Evolutionary conservation across 2,113 vertebrate species (phyloP).

Genomic region (Epinephelus moara): DNA sequence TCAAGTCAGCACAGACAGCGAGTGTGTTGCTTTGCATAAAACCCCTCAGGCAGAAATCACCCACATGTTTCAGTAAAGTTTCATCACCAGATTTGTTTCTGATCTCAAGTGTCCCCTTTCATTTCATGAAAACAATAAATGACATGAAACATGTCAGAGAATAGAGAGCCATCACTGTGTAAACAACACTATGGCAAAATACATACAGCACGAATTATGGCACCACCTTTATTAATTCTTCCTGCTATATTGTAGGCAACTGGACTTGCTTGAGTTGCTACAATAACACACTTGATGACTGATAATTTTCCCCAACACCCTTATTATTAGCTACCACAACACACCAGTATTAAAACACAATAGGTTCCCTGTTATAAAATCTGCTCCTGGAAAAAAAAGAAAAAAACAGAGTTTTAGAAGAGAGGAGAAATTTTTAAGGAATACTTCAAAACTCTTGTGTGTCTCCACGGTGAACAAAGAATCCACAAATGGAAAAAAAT

Average conservation of each 20-base stretch:
- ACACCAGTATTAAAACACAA: not conserved
- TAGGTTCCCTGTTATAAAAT: not conserved
- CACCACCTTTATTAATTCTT: too few relatives aligned
- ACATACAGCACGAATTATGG: too few relatives aligned
- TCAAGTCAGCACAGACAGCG: not conserved
- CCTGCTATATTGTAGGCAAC: too few relatives aligned
- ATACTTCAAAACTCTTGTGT: too few relatives aligned
- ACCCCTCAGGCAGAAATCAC: not conserved
- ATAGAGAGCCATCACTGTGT: not conserved
- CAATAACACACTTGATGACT: too few relatives aligned
- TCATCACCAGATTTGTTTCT: not conserved
- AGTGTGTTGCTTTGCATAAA: slow-evolving; percentile 27
- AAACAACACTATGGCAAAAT: not conserved
- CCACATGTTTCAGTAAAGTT: not conserved
- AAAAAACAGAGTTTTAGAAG: not conserved
- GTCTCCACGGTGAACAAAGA: too few relatives aligned
- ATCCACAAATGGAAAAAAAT: too few relatives aligned
- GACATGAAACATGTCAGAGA: not conserved
- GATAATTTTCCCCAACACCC: too few relatives aligned
- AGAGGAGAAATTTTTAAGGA: not conserved
- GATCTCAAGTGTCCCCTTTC: not conserved
- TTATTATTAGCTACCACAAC: not conserved
- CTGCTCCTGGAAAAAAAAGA: not conserved
- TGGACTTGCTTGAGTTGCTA: too few relatives aligned
- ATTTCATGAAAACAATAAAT: not conserved